Evolutionary conservation across 2,797 vertebrate genomes (phyloP), one percentile per base, ranked within the genome.

Genomic region (Rhabdophis nuchalis): DNA sequence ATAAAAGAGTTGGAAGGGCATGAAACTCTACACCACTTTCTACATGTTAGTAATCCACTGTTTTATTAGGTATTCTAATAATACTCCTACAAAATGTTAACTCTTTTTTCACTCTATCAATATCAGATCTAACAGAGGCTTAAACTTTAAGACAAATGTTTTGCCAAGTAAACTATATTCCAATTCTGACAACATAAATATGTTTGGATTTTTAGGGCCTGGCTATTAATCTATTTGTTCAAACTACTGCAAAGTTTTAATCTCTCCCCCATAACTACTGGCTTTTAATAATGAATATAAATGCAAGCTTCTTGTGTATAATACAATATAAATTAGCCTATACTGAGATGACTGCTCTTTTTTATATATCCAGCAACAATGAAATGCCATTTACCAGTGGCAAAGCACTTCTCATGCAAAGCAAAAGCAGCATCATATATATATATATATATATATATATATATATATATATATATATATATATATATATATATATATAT

Each of bases 221-320:
- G 56, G 13, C 25, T 88, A 50, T 64, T 93, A 91, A 91, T 91
- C 57, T 68, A 90, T 85, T 88, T 93, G 57, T 90, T 93, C 54
- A 93, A 91, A 50, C 68, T 91, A 58, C 52, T 58, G 87, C 58
- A 32, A 27, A 60, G 36, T 72, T 54, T 87, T 60, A 92, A 89
- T 82, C 53, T 92, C 36, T 20, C 11, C 32, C 14, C 52, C 10
- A 29, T 56, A 91, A 58, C 32, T 6, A 41, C n/a, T 86, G 23
- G 14, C 29, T 86, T 53, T 10, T 53, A 85, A 89, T 58, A 60
- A n/a, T 32, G 12, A 88, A 57, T n/a, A 82, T 46, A 82, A 46
- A 82, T 46, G 25, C 13, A 60, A n/a, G 20, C 5, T 32, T 87
- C 41, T 61, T 64, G 25, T 50, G 46, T 87, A 36, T 85, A 18